These are phyloP conservation scores for Cataglyphis rosenhaueri DNA, from an alignment of 2,888 invertebrate species.

Conservation along the genomic window DNA sequence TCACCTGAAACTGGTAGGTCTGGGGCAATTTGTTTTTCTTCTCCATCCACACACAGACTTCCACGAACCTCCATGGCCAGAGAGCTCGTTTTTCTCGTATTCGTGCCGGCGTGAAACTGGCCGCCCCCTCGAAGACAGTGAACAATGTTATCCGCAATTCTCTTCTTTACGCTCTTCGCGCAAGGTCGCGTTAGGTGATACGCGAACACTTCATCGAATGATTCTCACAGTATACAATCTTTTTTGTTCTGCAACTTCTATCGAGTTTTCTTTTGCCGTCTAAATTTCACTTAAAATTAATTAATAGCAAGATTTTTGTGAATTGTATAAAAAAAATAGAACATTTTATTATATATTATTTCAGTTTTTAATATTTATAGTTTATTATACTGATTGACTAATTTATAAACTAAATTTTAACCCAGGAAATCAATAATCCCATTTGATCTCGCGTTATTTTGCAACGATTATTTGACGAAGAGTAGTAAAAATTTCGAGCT, in stretches of 20 bases:
- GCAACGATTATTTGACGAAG: neutral
- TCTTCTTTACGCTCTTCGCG: slow-evolving; percentile 50
- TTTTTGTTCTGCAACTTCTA: neutral
- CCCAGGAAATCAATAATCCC: neutral
- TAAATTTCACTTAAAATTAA: neutral
- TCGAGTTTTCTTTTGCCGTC: neutral
- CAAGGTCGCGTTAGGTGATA: slow-evolving; percentile 28
- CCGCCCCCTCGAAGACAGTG: slow-evolving; percentile 74
- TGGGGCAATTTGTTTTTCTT: slow-evolving; percentile 67
- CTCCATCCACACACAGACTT: slow-evolving; percentile 34
- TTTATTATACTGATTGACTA: neutral
- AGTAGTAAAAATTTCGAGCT: neutral
- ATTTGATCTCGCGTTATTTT: neutral
- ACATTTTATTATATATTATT: neutral
- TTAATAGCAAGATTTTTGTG: neutral
- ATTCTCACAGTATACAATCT: neutral
- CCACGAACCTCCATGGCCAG: slow-evolving; percentile 42
- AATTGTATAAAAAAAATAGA: neutral
- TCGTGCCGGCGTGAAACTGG: slow-evolving; percentile 71
- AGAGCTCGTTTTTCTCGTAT: slow-evolving; percentile 67
- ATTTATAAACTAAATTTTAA: neutral
- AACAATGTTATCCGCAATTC: slow-evolving; percentile 76
- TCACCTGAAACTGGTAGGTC: slow-evolving; percentile 42
- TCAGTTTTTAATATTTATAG: neutral
- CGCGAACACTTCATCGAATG: neutral